Conservation (phyloP, 2,888 invertebrate genomes). For the Leptothorax acervorum region DNA sequence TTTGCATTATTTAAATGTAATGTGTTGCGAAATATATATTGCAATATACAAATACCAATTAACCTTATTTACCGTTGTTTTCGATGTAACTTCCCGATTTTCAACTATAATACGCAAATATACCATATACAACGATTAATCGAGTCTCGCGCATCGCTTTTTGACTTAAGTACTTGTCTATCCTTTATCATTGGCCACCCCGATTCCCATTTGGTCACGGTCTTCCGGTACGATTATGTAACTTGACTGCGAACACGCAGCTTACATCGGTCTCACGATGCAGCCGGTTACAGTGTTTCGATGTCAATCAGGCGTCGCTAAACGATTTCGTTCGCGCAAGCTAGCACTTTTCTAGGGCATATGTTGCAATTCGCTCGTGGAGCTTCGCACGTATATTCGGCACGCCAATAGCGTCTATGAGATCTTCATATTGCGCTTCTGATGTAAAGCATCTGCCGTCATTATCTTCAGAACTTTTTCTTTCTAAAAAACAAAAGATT, state of each 20-base stretch:
- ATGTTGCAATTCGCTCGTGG: conserved; percentile 62
- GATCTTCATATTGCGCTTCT: conserved; percentile 15
- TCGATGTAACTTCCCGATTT: background rate
- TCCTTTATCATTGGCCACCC: conserved; percentile 66
- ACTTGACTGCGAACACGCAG: conserved; percentile 84
- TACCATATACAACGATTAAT: background rate
- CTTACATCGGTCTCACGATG: conserved; percentile 83
- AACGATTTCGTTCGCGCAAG: conserved; percentile 68
- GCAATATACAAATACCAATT: background rate
- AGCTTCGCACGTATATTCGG: conserved; percentile 51
- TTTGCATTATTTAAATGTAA: background rate
- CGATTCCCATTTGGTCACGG: conserved; percentile 80
- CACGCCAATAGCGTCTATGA: background rate
- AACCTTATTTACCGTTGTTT: background rate
- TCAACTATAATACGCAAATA: background rate
- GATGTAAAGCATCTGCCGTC: background rate
- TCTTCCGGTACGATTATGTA: conserved; percentile 80
- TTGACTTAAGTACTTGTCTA: conserved; percentile 17
- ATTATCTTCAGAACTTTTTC: background rate
- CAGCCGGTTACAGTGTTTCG: conserved; percentile 74
- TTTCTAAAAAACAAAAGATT: background rate
- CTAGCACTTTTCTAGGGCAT: conserved; percentile 67
- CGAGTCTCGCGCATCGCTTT: background rate
- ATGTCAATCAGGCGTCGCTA: conserved; percentile 76
- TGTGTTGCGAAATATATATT: background rate